These are phyloP conservation scores for Colossoma macropomum DNA, from an alignment of 2,113 vertebrate species.

Conservation along the genomic window DNA sequence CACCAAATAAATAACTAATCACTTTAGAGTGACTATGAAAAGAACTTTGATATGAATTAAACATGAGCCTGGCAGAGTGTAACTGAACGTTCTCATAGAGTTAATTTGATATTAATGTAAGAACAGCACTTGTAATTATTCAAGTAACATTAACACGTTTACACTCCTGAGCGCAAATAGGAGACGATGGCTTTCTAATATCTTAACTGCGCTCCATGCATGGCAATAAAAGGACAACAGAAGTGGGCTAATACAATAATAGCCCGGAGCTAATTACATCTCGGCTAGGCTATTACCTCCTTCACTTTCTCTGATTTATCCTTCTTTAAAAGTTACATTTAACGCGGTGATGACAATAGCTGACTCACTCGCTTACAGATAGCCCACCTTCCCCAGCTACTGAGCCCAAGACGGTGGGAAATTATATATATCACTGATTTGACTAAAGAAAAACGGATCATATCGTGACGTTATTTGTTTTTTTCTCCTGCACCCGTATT, in stretches of 20 bases:
- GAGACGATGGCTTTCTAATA: conserved; percentile 32
- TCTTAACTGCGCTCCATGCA: conserved; percentile 27
- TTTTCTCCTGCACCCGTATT: not conserved
- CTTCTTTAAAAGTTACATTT: conserved; percentile 14
- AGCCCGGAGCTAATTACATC: conserved; percentile 30
- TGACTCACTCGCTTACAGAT: conserved; percentile 13
- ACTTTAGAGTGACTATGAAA: conserved; percentile 24
- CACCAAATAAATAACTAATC: conserved; percentile 30
- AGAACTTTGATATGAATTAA: conserved; percentile 39
- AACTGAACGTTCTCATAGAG: conserved; percentile 31
- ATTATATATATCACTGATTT: conserved; percentile 42
- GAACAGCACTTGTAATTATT: conserved; percentile 32
- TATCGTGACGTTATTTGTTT: not conserved
- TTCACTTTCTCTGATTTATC: conserved; percentile 1
- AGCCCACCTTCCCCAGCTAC: not conserved
- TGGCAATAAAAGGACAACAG: conserved; percentile 26
- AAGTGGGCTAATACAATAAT: conserved; percentile 18
- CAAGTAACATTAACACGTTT: conserved; percentile 26
- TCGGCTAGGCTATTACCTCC: conserved; percentile 11
- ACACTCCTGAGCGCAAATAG: conserved; percentile 7
- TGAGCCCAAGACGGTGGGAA: conserved; percentile 1
- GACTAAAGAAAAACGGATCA: conserved; percentile 30
- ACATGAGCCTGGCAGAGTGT: conserved; percentile 25
- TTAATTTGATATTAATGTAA: conserved; percentile 51
- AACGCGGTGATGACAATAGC: conserved; percentile 7